Percentiles rank a stretch among this genome's conserved stretches.
Evolutionary conservation across 1,140 invertebrate species (phyloP).

Genomic region (Sipha flava): DNA sequence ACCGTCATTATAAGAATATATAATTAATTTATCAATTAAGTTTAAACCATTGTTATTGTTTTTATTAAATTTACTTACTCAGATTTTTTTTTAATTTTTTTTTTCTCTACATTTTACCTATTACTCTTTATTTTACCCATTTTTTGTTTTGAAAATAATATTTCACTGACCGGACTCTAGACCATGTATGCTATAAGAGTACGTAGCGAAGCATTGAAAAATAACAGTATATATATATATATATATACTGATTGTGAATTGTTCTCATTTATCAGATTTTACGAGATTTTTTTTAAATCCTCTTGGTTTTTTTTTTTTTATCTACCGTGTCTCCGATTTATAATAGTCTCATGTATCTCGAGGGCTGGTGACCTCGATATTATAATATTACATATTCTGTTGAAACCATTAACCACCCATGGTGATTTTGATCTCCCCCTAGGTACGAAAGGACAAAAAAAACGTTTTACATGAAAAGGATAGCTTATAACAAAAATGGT

Average conservation of each 20-base stretch:
- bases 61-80: too few relatives aligned
- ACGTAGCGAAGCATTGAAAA: neutral
- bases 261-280: neutral
- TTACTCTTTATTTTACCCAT: too few relatives aligned
- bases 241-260: neutral
- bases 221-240: neutral
- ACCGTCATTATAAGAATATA: too few relatives aligned
- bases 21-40: too few relatives aligned
- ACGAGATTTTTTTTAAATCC: neutral
- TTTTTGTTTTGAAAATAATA: too few relatives aligned
- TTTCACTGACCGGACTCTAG: too few relatives aligned
- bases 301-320: neutral
- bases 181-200: too few relatives aligned
- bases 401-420: constrained; percentile 22
- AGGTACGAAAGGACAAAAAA: constrained; percentile 10
- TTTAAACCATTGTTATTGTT: too few relatives aligned
- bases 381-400: constrained; percentile 1
- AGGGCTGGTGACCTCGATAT: constrained; percentile 25
- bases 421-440: constrained; percentile 23
- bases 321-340: neutral
- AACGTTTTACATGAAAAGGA: constrained; percentile 17
- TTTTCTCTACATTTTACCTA: too few relatives aligned
- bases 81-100: too few relatives aligned
- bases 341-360: neutral
- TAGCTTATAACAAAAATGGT: neutral